Conservation (phyloP, 2,113 vertebrate genomes). For the Pangasianodon gigas region DNA sequence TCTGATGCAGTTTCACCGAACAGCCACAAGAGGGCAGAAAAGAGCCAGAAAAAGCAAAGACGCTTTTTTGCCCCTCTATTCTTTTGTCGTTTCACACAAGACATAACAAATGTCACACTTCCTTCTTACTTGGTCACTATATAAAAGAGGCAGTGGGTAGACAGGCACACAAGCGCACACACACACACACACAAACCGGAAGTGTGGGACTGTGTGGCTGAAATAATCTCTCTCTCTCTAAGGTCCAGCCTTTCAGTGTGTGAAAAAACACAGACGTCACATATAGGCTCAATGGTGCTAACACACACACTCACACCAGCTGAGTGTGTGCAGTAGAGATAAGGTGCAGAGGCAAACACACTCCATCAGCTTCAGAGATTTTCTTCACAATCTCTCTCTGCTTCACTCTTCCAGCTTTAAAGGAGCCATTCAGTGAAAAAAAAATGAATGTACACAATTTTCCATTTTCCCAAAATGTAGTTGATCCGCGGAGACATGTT, state of each 20-base stretch:
- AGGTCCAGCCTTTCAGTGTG: neutral
- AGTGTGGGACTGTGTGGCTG: neutral
- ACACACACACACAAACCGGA: constrained; percentile 19
- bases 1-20: constrained; percentile 10
- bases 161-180: neutral
- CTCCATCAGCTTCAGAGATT: constrained; percentile 37
- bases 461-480: neutral
- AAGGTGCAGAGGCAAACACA: constrained; percentile 20
- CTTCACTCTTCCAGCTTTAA: neutral
- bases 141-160: constrained; percentile 17
- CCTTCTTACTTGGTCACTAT: neutral
- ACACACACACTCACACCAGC: constrained; percentile 29
- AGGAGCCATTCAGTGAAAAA: neutral
- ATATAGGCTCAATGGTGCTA: neutral
- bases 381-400: neutral
- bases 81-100: constrained; percentile 6
- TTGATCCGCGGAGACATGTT: neutral
- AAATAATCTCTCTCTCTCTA: neutral
- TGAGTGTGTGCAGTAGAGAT: constrained; percentile 39
- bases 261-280: neutral
- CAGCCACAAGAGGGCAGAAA: constrained; percentile 8
- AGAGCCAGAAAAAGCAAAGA: constrained; percentile 1
- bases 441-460: neutral
- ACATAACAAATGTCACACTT: constrained; percentile 14
- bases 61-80: neutral